Percentiles rank a stretch among this genome's conserved stretches.
phyloP scores from a whole-genome alignment of 2,113 vertebrate species.

The Cochlearius cochlearius region DNA sequence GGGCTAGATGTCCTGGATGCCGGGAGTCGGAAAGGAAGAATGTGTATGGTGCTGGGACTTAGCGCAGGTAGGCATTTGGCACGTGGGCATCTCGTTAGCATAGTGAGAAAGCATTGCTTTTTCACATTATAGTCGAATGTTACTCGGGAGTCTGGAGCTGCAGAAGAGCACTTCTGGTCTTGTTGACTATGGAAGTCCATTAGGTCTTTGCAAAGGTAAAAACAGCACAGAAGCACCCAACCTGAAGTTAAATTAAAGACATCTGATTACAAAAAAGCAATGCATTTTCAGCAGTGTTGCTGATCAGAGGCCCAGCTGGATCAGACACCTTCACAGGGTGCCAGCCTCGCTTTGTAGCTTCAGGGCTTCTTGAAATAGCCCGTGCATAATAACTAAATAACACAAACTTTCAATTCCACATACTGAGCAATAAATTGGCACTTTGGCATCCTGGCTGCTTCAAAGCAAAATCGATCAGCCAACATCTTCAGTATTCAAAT shows the following conservation, averaged over 20 bases:
- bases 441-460: not conserved
- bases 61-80: not conserved
- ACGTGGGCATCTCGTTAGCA: rapidly evolving
- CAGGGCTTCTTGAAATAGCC: not conserved
- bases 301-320: not conserved
- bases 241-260: not conserved
- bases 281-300: not conserved
- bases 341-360: not conserved
- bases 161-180: not conserved
- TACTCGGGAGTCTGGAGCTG: not conserved
- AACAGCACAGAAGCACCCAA: not conserved
- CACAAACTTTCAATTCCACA: not conserved
- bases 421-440: not conserved
- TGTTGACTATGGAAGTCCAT: not conserved
- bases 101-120: not conserved
- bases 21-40: not conserved
- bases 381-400: not conserved
- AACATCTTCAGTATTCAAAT: not conserved
- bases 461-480: not conserved
- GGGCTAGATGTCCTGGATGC: not conserved
- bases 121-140: not conserved
- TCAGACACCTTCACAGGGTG: not conserved
- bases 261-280: not conserved
- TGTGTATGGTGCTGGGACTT: not conserved
- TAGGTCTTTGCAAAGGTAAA: not conserved